phyloP scores from a whole-genome alignment of 2,797 vertebrate species.

The Fratercula arctica region DNA sequence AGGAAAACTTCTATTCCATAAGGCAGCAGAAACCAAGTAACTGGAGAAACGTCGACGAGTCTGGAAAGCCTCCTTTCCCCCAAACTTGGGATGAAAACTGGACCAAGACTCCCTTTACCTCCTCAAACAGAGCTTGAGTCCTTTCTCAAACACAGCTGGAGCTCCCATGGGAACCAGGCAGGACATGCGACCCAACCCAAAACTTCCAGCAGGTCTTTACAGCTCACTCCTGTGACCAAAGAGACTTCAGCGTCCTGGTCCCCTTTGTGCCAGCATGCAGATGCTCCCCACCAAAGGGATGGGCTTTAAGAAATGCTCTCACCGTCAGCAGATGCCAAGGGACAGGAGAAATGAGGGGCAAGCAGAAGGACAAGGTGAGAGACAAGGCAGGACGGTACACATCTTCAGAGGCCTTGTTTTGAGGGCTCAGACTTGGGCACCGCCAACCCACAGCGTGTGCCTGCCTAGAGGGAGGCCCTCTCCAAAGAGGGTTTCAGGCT shows the following conservation, averaged over 20 bases:
- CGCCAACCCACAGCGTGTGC: rapidly evolving
- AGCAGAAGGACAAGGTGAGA: background rate
- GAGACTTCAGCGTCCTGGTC: background rate
- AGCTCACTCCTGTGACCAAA: background rate
- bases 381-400: rapidly evolving
- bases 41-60: background rate
- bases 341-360: background rate
- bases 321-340: background rate
- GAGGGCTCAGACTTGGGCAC: background rate
- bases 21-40: background rate
- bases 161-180: rapidly evolving
- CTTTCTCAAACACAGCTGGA: background rate
- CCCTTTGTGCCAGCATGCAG: rapidly evolving
- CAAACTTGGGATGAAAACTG: background rate
- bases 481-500: background rate
- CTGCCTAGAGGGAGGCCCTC: background rate
- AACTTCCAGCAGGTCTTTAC: background rate
- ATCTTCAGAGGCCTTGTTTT: background rate
- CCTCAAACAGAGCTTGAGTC: background rate
- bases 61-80: background rate
- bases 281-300: background rate
- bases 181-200: background rate
- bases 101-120: background rate
- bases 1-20: background rate
- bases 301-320: background rate